These are phyloP conservation scores for Eupeodes latifasciatus DNA, from an alignment of 2,888 invertebrate genomes.

Conservation along the genomic window DNA sequence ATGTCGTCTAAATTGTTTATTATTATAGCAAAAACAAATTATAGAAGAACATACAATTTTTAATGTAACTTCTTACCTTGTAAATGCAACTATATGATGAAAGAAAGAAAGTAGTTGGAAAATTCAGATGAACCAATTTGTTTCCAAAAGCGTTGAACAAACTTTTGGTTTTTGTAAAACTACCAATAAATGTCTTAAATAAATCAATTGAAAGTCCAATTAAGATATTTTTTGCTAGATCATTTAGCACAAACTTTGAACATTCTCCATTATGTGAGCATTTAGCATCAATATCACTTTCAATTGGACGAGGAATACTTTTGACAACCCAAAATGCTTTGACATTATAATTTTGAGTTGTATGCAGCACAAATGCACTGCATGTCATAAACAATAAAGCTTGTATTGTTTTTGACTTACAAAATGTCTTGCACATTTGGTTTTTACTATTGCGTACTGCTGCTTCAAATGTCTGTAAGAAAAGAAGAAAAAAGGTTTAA, in stretches of 20 bases:
- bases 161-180: conserved; percentile 35
- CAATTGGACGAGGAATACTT: conserved; percentile 62
- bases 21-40: background rate
- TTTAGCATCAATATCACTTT: conserved; percentile 4
- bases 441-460: conserved; percentile 77
- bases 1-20: conserved; percentile 70
- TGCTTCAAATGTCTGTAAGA: conserved; percentile 78
- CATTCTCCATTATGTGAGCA: conserved; percentile 71
- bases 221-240: conserved; percentile 78
- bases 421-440: conserved; percentile 73
- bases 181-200: conserved; percentile 77
- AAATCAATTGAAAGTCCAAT: conserved; percentile 79
- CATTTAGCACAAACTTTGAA: conserved; percentile 75
- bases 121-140: conserved; percentile 26
- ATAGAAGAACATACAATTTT: background rate
- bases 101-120: conserved; percentile 75
- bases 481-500: background rate
- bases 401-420: conserved; percentile 76
- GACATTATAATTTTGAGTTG: conserved; percentile 69
- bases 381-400: conserved; percentile 80
- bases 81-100: conserved; percentile 80
- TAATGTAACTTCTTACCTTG: conserved; percentile 77
- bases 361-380: conserved; percentile 79
- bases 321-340: conserved; percentile 80
- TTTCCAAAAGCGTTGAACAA: background rate